phyloP scores from a whole-genome alignment of 2,888 invertebrate genomes.

The Pycnomerus fuliginosus region DNA sequence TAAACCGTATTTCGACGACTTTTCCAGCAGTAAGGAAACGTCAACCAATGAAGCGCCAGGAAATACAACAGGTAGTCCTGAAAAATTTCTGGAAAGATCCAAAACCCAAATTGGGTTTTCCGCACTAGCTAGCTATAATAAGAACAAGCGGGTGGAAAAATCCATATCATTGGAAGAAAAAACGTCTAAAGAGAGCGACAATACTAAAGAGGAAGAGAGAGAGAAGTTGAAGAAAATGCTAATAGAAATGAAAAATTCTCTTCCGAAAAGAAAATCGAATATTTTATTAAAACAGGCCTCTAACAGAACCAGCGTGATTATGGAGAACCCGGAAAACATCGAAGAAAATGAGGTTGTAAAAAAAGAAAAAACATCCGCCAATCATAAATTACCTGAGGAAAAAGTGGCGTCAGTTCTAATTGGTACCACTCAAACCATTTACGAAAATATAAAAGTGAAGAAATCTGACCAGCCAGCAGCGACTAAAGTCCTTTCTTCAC shows the following conservation, averaged over 20 bases:
- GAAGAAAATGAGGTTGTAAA: slow-evolving; percentile 17
- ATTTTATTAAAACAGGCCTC: slow-evolving; percentile 40
- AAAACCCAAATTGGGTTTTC: slow-evolving; percentile 52
- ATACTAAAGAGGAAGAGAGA: slow-evolving; percentile 55
- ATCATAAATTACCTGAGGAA: slow-evolving; percentile 35
- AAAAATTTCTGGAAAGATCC: slow-evolving; percentile 45
- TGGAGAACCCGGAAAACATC: slow-evolving; percentile 43
- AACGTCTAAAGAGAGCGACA: slow-evolving; percentile 43
- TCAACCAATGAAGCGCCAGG: slow-evolving; percentile 33
- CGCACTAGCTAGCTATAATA: slow-evolving; percentile 43
- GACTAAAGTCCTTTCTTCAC: slow-evolving; percentile 59
- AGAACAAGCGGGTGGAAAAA: slow-evolving; percentile 33
- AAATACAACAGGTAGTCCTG: no score
- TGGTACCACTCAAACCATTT: slow-evolving; percentile 49
- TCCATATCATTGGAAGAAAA: slow-evolving; percentile 31
- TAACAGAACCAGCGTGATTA: slow-evolving; percentile 45
- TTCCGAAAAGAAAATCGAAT: slow-evolving; percentile 59
- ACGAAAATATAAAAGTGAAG: slow-evolving; percentile 54
- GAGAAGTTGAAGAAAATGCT: slow-evolving; percentile 68
- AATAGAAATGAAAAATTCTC: slow-evolving; percentile 75
- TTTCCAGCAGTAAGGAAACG: no score
- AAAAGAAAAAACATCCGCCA: slow-evolving; percentile 20
- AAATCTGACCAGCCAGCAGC: slow-evolving; percentile 46
- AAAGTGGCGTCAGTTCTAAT: slow-evolving; percentile 48
- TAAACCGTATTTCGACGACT: slow-evolving; percentile 54